Evolutionary conservation across 2,888 invertebrate genomes (phyloP), one percentile per base, ranked within the genome.

Genomic region (Rhogogaster chlorosoma): DNA sequence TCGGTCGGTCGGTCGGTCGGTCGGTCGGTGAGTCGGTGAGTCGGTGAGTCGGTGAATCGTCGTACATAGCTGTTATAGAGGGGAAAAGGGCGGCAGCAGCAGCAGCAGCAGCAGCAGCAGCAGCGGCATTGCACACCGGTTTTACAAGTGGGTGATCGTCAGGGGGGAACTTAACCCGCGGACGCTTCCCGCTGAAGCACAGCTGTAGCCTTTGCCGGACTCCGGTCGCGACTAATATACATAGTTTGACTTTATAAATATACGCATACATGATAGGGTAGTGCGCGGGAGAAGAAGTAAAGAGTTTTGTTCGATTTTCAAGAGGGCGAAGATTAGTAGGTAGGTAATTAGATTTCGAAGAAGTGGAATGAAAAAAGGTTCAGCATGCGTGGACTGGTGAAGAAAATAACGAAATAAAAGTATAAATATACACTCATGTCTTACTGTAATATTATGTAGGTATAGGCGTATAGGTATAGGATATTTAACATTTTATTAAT

Each of bases 241-340:
- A 53, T 53, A 53, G 53, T 53, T 53, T n/a, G 49, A 6, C 49
- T n/a, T 5, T n/a, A 0, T 0, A 0, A 12, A 42, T 82, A 86
- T 84, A 86, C 86, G 85, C 84, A 87, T 86, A 87, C 86, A 86
- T 86, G 86, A 86, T 86, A 86, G 49, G 6, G 49, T 49, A 18
- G 38, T 38, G n/a, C n/a, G n/a, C 12, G 42, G 42, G 3, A 12
- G 10, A 42, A 12, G 10, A 2, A 45, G 45, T 10, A 3, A 15
- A 15, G 15, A 45, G 45, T 45, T 12, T 15, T 12, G 12, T 12
- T 15, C 45, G 0, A 15, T 15, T 45, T 45, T 0, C 3, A 45
- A 12, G 12, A 15, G 45, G 4, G 15, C 4, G 15, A 12, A 12
- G 3, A 3, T 12, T 45, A n/a, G n/a, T n/a, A n/a, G n/a, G n/a